These are phyloP conservation scores for cattle (Bos taurus) DNA, from an alignment of 2,113 vertebrate species.

Conservation along the genomic window ARS-UCD2.0 NC_037345.1:9474501-9475000, in stretches of 20 bases:
- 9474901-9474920: neutral
- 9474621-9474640: neutral
- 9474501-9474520: neutral
- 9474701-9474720: neutral
- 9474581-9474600: neutral
- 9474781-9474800: neutral
- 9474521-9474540: neutral
- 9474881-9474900: neutral
- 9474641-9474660: neutral
- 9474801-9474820: neutral
- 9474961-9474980: neutral
- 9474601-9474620: neutral
- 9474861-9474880: fast-evolving
- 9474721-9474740: neutral
- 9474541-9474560: neutral
- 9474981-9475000: neutral
- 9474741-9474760: neutral
- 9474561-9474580: neutral
- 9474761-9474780: neutral
- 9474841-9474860: neutral
- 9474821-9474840: neutral
- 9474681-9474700: neutral
- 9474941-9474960: neutral
- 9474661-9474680: neutral
- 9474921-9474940: neutral